Percentiles rank a stretch among this genome's conserved stretches.
Conservation (phyloP, 2,113 vertebrate genomes). For the Hydrolagus affinis region DNA sequence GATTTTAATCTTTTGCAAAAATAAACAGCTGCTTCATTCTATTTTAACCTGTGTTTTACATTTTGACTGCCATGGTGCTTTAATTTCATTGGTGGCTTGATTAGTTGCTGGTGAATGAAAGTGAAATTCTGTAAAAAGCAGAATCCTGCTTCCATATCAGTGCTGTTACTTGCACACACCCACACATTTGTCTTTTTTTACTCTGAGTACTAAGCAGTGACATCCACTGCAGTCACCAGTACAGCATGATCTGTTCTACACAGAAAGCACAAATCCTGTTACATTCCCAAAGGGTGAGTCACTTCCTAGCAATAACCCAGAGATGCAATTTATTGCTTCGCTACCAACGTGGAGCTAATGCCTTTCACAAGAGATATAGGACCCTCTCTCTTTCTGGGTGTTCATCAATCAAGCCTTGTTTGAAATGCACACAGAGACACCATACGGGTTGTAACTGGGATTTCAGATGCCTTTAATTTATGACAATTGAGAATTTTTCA, state of each 20-base stretch:
- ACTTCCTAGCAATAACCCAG: constrained; percentile 60
- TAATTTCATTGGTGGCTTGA: background rate
- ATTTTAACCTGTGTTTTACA: too few relatives aligned
- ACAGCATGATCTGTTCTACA: constrained; percentile 49
- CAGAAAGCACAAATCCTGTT: constrained; percentile 48
- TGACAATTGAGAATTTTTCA: constrained; percentile 67
- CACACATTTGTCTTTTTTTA: constrained; percentile 57
- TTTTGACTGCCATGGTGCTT: background rate
- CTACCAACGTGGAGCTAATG: constrained; percentile 49
- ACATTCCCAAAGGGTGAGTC: constrained; percentile 60
- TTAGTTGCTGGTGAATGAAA: constrained; percentile 23
- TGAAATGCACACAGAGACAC: constrained; percentile 47
- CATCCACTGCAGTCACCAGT: constrained; percentile 63
- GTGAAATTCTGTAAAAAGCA: background rate
- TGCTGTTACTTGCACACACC: constrained; percentile 41
- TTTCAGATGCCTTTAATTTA: constrained; percentile 62
- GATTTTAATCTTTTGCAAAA: too few relatives aligned
- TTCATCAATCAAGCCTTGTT: constrained; percentile 61
- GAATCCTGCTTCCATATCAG: constrained; percentile 21
- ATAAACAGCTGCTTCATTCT: too few relatives aligned
- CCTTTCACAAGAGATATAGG: constrained; percentile 39
- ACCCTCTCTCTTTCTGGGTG: constrained; percentile 43
- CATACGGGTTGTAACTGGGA: constrained; percentile 55
- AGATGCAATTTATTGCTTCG: constrained; percentile 59
- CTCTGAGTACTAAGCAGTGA: constrained; percentile 67